Percentiles rank a stretch among this genome's conserved stretches.
phyloP scores from a whole-genome alignment of 1,140 invertebrate species.

The Aphaenogaster floridana region DNA sequence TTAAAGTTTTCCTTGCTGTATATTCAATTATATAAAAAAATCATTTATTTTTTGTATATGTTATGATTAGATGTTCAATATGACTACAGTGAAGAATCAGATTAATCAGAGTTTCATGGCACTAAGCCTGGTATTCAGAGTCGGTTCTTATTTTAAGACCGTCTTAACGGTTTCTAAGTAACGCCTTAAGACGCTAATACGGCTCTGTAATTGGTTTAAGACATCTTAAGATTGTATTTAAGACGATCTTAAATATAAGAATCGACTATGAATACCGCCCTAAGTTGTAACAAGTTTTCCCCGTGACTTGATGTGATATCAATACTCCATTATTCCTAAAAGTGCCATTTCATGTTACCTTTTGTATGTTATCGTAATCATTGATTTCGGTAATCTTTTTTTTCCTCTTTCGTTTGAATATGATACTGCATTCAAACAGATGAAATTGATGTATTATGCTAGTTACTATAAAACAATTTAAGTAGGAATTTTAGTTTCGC shows the following conservation, averaged over 20 bases:
- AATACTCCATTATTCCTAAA: neutral
- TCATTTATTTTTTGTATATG: neutral
- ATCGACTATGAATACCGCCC: too few species aligned
- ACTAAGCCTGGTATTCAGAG: too few species aligned
- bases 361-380: neutral
- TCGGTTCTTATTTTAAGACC: too few species aligned
- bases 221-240: too few species aligned
- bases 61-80: neutral
- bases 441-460: neutral
- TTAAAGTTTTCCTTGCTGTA: neutral
- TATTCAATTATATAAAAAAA: neutral
- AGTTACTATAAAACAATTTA: neutral
- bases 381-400: neutral
- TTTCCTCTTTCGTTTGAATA: neutral
- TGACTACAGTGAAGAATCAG: neutral
- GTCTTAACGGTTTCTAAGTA: too few species aligned
- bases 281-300: too few species aligned
- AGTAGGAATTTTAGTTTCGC: slow-evolving; percentile 8
- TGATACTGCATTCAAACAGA: neutral
- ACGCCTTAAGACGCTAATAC: too few species aligned
- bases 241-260: too few species aligned
- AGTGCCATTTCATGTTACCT: neutral
- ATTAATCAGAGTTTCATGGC: neutral
- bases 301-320: neutral
- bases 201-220: too few species aligned